phyloP scores from a whole-genome alignment of 2,797 vertebrate genomes.

The Podarcis siculus region DNA sequence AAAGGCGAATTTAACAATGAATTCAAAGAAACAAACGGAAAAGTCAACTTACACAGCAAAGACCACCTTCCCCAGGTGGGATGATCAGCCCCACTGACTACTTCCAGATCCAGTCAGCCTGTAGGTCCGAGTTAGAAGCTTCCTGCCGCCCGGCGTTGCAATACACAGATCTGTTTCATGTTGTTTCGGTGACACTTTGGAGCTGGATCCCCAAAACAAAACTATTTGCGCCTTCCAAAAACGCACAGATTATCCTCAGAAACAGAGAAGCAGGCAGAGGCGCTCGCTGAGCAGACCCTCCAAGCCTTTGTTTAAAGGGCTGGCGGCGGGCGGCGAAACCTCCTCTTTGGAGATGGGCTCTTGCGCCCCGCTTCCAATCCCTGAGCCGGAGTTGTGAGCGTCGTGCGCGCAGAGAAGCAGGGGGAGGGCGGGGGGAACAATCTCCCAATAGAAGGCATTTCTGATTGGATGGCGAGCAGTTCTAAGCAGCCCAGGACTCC shows the following conservation, averaged over 20 bases:
- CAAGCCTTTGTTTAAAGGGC: background rate
- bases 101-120: background rate
- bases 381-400: background rate
- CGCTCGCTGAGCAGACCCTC: background rate
- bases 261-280: background rate
- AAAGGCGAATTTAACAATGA: too few relatives aligned
- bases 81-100: background rate
- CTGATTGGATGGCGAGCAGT: slow-evolving; percentile 72
- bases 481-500: slow-evolving; percentile 57
- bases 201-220: background rate
- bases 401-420: background rate
- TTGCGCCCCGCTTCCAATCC: background rate
- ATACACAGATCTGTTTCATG: background rate
- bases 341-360: background rate
- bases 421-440: slow-evolving; percentile 42
- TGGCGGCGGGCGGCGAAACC: background rate
- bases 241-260: background rate
- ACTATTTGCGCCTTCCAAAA: background rate
- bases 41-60: background rate
- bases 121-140: background rate
- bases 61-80: background rate
- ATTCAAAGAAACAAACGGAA: background rate
- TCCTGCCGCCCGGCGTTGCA: background rate
- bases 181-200: background rate
- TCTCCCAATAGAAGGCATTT: slow-evolving; percentile 20